These are phyloP conservation scores for Callosobruchus maculatus DNA, from an alignment of 2,888 invertebrate genomes.

Conservation along the genomic window DNA sequence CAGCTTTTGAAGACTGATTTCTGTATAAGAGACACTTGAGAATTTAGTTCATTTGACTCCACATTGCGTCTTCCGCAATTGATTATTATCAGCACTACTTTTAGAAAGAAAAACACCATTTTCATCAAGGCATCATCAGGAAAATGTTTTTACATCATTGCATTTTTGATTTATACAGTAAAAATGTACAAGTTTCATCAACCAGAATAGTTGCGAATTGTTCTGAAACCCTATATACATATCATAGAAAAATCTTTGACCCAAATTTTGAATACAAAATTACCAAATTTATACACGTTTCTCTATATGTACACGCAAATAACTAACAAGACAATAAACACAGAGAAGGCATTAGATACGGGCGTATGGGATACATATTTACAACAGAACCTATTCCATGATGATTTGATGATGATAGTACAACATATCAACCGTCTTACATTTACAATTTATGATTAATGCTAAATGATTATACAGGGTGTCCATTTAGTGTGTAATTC, in stretches of 20 bases:
- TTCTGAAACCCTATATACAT: background rate
- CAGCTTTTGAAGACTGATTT: too few species aligned
- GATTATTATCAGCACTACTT: background rate
- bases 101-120: background rate
- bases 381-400: background rate
- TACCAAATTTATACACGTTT: slow-evolving; percentile 10
- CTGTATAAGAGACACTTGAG: too few species aligned
- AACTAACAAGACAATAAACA: slow-evolving; percentile 3
- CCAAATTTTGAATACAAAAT: slow-evolving; percentile 6
- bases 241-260: background rate
- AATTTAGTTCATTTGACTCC: background rate
- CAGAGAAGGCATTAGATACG: slow-evolving; percentile 4
- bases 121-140: background rate
- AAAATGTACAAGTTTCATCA: background rate
- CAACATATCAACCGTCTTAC: background rate
- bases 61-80: background rate
- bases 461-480: too few species aligned
- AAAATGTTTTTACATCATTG: background rate
- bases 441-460: too few species aligned
- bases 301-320: slow-evolving; percentile 3
- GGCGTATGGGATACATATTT: background rate
- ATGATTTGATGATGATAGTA: background rate
- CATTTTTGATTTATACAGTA: background rate
- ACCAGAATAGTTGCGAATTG: background rate
- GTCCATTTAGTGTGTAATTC: too few species aligned